Evolutionary conservation across 2,113 vertebrate species (phyloP).

Genomic region (Scolopax mira): DNA sequence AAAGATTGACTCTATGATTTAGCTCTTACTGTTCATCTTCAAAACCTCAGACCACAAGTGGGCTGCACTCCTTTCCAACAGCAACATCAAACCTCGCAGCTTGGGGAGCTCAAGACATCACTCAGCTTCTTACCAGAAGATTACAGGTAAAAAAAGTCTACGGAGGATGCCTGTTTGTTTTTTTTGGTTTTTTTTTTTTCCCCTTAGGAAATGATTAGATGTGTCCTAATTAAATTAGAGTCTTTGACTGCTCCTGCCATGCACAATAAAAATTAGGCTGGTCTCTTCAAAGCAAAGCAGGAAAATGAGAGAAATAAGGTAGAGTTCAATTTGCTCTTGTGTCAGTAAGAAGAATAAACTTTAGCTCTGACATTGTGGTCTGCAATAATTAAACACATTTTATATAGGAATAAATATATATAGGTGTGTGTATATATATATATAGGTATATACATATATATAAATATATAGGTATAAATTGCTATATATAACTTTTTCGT

Average conservation of each 20-base stretch:
- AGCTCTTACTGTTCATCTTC: background rate
- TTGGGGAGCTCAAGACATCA: background rate
- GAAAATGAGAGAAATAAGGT: background rate
- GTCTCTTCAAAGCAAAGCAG: background rate
- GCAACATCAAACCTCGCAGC: background rate
- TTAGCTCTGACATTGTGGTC: background rate
- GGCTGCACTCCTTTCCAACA: background rate
- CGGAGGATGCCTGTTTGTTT: background rate
- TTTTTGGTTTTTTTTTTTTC: background rate
- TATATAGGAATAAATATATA: background rate
- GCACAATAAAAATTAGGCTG: background rate
- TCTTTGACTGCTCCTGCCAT: background rate
- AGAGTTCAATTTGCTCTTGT: background rate
- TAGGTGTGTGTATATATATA: no score
- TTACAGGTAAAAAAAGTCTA: background rate
- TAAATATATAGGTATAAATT: background rate
- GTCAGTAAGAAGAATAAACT: background rate
- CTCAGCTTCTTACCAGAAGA: background rate
- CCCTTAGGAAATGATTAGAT: background rate
- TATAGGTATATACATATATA: no score
- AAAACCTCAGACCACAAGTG: background rate
- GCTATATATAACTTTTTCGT: background rate
- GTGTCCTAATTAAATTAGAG: background rate
- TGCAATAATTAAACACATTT: background rate
- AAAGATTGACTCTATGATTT: background rate